Evolutionary conservation across 2,113 vertebrate genomes (phyloP).

Genomic region (Pseudorectes ferrugineus): DNA sequence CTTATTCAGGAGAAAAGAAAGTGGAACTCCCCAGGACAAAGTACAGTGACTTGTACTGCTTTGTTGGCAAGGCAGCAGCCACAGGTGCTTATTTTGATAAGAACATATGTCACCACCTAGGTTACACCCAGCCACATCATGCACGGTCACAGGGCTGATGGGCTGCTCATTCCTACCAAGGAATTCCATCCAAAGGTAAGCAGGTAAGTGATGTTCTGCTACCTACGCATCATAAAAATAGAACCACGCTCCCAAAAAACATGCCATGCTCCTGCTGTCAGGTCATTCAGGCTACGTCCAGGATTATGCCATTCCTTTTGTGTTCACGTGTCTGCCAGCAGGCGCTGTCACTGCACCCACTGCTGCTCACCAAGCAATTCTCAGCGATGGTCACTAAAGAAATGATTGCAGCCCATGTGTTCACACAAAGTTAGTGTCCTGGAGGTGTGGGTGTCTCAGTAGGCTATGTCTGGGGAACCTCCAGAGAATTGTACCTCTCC

Average conservation of each 20-base stretch:
- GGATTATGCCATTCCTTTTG: not conserved
- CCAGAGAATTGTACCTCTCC: not conserved
- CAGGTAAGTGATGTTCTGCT: not conserved
- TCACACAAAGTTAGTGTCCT: not conserved
- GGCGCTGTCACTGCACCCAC: not conserved
- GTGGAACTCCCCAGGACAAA: not conserved
- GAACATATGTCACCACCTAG: not conserved
- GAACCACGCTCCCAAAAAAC: not conserved
- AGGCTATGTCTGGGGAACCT: not conserved
- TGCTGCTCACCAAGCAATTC: not conserved
- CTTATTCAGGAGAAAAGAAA: not conserved
- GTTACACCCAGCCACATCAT: not conserved
- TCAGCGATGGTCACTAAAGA: not conserved
- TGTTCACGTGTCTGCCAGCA: not conserved
- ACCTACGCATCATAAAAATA: not conserved
- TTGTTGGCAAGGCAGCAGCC: not conserved
- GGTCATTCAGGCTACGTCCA: not conserved
- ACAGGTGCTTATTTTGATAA: slow-evolving; percentile 1
- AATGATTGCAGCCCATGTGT: not conserved
- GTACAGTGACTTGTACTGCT: not conserved
- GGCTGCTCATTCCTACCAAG: not conserved
- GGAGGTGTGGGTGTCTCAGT: not conserved
- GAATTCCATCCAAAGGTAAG: not conserved
- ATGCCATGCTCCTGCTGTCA: not conserved
- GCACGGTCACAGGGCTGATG: not conserved